Percentiles rank a stretch among this genome's conserved stretches.
Evolutionary conservation across 2,888 invertebrate species (phyloP).

Genomic region (Drosophila meridionalis): DNA sequence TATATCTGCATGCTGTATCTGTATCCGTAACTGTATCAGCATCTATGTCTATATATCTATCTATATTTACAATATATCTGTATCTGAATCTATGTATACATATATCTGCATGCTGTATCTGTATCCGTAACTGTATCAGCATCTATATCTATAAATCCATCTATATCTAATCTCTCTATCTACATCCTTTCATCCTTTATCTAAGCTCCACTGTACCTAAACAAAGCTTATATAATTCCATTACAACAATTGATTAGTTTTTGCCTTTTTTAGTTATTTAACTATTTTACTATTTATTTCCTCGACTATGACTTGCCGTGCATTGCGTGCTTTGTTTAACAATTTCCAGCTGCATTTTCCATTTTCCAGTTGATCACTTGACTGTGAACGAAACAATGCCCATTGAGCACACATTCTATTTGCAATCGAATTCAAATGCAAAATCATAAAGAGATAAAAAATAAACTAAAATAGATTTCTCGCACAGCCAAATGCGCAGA

Average conservation of each 20-base stretch:
- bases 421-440: constrained; percentile 32
- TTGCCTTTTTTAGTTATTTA: constrained; percentile 28
- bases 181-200: too few species aligned
- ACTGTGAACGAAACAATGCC: constrained; percentile 29
- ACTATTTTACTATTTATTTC: constrained; percentile 39
- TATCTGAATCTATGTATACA: too few species aligned
- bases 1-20: too few species aligned
- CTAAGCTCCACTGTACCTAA: background rate
- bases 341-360: constrained; percentile 50
- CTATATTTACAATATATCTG: too few species aligned
- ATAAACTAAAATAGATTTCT: constrained; percentile 24
- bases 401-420: constrained; percentile 31
- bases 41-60: too few species aligned
- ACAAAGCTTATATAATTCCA: constrained; percentile 35
- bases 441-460: constrained; percentile 10
- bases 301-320: constrained; percentile 23
- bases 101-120: too few species aligned
- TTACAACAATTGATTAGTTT: constrained; percentile 25
- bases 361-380: constrained; percentile 19
- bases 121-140: too few species aligned
- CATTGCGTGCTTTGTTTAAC: constrained; percentile 60
- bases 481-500: constrained; percentile 72
- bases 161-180: background rate
- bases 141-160: too few species aligned
- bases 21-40: too few species aligned